Base-by-base conservation (phyloP, 2,797 vertebrate genomes). In the Dipus sagitta region DNA sequence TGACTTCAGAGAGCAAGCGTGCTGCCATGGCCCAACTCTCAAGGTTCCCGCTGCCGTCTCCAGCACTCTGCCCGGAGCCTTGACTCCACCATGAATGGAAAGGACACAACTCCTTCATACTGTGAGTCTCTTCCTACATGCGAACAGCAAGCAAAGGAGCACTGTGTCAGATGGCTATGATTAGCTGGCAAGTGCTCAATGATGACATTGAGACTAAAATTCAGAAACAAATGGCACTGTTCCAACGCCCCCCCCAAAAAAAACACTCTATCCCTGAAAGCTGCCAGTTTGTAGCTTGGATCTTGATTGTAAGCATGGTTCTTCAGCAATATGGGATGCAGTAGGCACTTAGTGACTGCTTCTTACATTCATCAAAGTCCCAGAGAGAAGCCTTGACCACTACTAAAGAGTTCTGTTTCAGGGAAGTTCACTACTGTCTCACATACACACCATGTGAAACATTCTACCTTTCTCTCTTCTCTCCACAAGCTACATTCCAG, bases 1-100 rank as follows among this genome's bases (percentile, higher is more conserved):
- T 76, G 67, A 92, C 93, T 95, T 93, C 75, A 90, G 80, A 97
- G 76, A 88, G 18, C 60, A 83, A 70, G 62, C 0, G 0, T 28
- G n/a, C 87, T 58, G 42, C 81, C 52, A 30, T 34, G 72, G 77
- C 52, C 80, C 1, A 10, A 79, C 26, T 87, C 80, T 38, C 64
- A 4, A 58, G 52, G 84, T 21, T 23, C 86, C 89, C 76, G 75
- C 87, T 76, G 78, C 77, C 4, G 11, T 26, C 87, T 89, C 54
- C 26, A 68, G 30, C n/a, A 42, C 54, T 24, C 26, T 60, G 38
- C 62, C 74, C 28, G n/a, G 78, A 91, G 72, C 30, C n/a, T 79
- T 70, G 70, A 74, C 80, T 80, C 60, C 42, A 82, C 30, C 30
- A 71, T 78, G 84, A 86, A 92, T 12, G 1, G 86, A 86, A 85